These are phyloP conservation scores for Oceanites oceanicus DNA, from an alignment of 2,113 vertebrate species.

Conservation along the genomic window DNA sequence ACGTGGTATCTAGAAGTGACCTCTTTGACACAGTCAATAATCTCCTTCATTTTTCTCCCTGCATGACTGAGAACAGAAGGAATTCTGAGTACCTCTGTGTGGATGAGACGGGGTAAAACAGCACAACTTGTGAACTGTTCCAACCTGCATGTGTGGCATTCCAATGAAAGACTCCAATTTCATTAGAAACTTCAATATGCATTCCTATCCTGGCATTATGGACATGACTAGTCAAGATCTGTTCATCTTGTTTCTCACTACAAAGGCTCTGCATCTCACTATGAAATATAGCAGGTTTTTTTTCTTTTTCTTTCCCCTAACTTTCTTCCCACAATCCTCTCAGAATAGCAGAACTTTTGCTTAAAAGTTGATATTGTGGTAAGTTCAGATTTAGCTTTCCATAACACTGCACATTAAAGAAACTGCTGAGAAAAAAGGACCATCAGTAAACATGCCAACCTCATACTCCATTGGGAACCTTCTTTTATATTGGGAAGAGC, in stretches of 20 bases:
- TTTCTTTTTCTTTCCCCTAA: accelerated
- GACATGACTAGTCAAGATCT: neutral
- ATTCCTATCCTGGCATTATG: neutral
- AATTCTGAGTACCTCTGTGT: neutral
- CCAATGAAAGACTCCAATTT: neutral
- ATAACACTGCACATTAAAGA: neutral
- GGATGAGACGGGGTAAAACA: neutral
- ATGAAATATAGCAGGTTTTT: neutral
- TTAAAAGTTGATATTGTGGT: neutral
- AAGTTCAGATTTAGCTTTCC: neutral
- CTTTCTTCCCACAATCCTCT: neutral
- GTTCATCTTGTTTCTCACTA: neutral
- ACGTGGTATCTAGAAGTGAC: neutral
- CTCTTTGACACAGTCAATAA: neutral
- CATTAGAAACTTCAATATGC: neutral
- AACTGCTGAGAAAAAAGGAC: neutral
- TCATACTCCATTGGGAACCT: neutral
- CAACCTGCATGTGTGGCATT: neutral
- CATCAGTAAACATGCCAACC: neutral
- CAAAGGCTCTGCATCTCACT: neutral
- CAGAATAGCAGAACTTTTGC: neutral
- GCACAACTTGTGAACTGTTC: neutral
- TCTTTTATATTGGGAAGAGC: neutral
- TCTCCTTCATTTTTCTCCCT: neutral
- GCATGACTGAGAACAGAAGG: neutral